A percentile compares a stretch with the other conserved stretches of the same genome.
These are phyloP conservation scores for Melierax canorus DNA, from an alignment of 2,113 vertebrate genomes.

Conservation along the genomic window DNA sequence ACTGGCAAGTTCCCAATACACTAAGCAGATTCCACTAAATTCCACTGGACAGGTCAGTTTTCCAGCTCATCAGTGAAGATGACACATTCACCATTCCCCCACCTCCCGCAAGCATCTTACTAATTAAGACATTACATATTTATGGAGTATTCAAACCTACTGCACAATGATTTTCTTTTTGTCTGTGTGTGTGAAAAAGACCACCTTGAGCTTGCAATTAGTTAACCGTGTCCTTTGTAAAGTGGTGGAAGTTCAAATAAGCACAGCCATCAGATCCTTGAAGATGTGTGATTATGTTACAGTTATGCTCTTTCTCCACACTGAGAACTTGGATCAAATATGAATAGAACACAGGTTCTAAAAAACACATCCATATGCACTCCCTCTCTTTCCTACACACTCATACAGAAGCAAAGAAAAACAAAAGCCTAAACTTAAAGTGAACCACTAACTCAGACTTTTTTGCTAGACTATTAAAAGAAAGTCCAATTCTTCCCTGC, in stretches of 20 bases:
- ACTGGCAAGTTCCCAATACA: background rate
- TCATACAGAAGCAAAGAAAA: background rate
- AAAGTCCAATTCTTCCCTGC: background rate
- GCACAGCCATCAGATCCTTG: slow-evolving; percentile 58
- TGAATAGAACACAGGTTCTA: background rate
- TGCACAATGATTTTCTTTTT: background rate
- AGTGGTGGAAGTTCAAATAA: slow-evolving; percentile 24
- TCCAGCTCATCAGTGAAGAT: background rate
- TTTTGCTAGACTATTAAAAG: background rate
- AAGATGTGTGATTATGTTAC: slow-evolving; percentile 20
- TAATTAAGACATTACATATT: background rate
- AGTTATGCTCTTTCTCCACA: background rate
- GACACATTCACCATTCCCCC: background rate
- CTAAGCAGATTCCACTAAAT: background rate
- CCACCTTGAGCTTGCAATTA: background rate
- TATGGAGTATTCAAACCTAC: background rate
- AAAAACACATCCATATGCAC: background rate
- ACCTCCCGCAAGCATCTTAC: background rate
- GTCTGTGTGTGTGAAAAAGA: background rate
- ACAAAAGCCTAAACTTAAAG: background rate
- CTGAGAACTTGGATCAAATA: background rate
- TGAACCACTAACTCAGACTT: background rate
- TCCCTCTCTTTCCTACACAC: background rate
- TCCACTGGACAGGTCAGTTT: background rate
- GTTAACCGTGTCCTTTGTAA: background rate